These are phyloP conservation scores for Pelobates fuscus DNA, from an alignment of 2,113 vertebrate genomes.

Conservation along the genomic window DNA sequence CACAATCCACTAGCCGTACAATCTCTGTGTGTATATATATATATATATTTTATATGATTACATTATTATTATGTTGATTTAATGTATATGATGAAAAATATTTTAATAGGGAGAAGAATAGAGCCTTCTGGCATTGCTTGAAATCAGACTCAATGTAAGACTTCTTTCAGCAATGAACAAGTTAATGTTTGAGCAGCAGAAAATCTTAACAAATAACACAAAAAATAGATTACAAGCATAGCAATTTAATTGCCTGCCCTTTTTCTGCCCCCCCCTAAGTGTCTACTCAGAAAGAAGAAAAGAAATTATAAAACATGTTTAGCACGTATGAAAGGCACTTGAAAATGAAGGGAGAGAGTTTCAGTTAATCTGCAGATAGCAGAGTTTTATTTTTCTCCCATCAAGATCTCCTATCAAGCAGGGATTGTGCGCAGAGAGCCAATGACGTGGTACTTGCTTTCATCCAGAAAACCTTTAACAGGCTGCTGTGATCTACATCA, in stretches of 20 bases:
- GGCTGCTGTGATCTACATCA: constrained; percentile 14
- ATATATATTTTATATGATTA: no score
- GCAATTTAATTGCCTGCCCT: constrained; percentile 47
- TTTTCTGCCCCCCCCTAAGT: constrained; percentile 22
- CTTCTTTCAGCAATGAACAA: constrained; percentile 18
- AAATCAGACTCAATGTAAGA: no score
- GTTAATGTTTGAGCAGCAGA: constrained; percentile 21
- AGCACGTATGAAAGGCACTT: constrained; percentile 43
- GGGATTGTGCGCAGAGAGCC: constrained; percentile 34
- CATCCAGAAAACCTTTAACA: constrained; percentile 31
- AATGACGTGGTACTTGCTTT: constrained; percentile 33
- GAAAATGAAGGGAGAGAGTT: constrained; percentile 42
- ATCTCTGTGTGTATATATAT: no score
- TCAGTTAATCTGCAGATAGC: constrained; percentile 47
- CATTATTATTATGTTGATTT: no score
- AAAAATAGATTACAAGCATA: constrained; percentile 40
- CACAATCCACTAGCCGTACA: no score
- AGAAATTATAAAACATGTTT: constrained; percentile 48
- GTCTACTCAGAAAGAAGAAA: constrained; percentile 48
- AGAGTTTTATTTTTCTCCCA: constrained; percentile 39
- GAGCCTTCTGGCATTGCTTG: no score
- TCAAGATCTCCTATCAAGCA: constrained; percentile 48
- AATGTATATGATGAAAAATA: no score
- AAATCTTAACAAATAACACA: constrained; percentile 30
- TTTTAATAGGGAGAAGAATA: no score